Evolutionary conservation across 2,888 invertebrate genomes (phyloP), one percentile per base, ranked within the genome.

Genomic region (Tinea semifulvella): DNA sequence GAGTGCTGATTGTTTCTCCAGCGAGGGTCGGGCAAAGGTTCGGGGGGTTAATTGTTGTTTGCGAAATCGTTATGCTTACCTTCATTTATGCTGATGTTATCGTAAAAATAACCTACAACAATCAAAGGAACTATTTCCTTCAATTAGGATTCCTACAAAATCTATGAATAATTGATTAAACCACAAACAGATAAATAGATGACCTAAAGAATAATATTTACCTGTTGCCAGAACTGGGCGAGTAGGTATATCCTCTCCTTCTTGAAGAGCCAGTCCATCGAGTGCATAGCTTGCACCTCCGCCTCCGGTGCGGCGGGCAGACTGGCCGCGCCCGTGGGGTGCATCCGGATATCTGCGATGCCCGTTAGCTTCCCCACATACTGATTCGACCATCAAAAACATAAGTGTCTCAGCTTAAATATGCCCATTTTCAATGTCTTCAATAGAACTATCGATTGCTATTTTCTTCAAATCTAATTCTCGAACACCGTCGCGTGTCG

Each of bases 141-240:
- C n/a, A n/a, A n/a, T n/a, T n/a, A n/a, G n/a, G n/a, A n/a, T n/a
- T n/a, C n/a, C n/a, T n/a, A n/a, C n/a, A n/a, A n/a, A n/a, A n/a
- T n/a, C n/a, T n/a, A n/a, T n/a, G n/a, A n/a, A n/a, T n/a, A n/a
- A n/a, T n/a, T n/a, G n/a, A n/a, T n/a, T n/a, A n/a, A n/a, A n/a
- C n/a, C n/a, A n/a, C n/a, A n/a, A n/a, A n/a, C n/a, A n/a, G n/a
- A n/a, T n/a, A n/a, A n/a, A n/a, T n/a, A n/a, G n/a, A n/a, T n/a
- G n/a, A n/a, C n/a, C n/a, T n/a, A n/a, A n/a, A n/a, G 14, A 31
- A 31, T 8, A 8, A 7, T 31, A 31, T 31, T 4, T 40, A 94
- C 94, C 93, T 94, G 94, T 91, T 94, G 94, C 94, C 94, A 94
- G 85, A 94, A 94, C 83, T 94, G 94, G 71, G 93, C 93, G 72